Evolutionary conservation across 1,140 invertebrate genomes (phyloP).

Genomic region (Rhyzopertha dominica): DNA sequence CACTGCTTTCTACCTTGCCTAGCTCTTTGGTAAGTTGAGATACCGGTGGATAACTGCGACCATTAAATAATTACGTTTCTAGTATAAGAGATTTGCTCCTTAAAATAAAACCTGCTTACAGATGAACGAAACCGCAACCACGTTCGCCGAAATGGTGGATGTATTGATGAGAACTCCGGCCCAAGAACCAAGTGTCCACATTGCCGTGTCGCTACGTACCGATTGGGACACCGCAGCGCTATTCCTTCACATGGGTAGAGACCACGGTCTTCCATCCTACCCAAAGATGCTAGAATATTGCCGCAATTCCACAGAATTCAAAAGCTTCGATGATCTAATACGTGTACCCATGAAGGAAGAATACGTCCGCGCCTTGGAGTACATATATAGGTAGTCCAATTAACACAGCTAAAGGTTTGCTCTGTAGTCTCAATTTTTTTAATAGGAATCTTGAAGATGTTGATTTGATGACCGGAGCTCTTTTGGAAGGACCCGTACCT

Average conservation of each 20-base stretch:
- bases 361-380: constrained; percentile 54
- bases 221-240: constrained; percentile 53
- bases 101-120: constrained; percentile 20
- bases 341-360: constrained; percentile 55
- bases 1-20: constrained; percentile 70
- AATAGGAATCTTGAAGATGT: constrained; percentile 69
- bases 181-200: constrained; percentile 49
- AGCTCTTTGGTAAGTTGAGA: constrained; percentile 51
- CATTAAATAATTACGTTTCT: too few species aligned
- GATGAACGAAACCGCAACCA: constrained; percentile 45
- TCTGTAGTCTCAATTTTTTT: constrained; percentile 12
- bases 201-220: constrained; percentile 35
- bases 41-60: too few species aligned
- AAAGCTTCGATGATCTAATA: constrained; percentile 61
- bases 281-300: constrained; percentile 70
- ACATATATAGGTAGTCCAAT: constrained; percentile 55
- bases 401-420: constrained; percentile 9
- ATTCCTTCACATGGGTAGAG: constrained; percentile 67
- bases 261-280: constrained; percentile 89
- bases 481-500: constrained; percentile 73
- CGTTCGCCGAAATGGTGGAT: constrained; percentile 43
- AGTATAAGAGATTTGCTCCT: too few species aligned
- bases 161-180: constrained; percentile 49
- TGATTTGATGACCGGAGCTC: constrained; percentile 79
- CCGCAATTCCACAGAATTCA: constrained; percentile 44